Evolutionary conservation across 2,888 invertebrate species (phyloP), one percentile per base, ranked within the genome.

Genomic region (Aspidapion aeneum): DNA sequence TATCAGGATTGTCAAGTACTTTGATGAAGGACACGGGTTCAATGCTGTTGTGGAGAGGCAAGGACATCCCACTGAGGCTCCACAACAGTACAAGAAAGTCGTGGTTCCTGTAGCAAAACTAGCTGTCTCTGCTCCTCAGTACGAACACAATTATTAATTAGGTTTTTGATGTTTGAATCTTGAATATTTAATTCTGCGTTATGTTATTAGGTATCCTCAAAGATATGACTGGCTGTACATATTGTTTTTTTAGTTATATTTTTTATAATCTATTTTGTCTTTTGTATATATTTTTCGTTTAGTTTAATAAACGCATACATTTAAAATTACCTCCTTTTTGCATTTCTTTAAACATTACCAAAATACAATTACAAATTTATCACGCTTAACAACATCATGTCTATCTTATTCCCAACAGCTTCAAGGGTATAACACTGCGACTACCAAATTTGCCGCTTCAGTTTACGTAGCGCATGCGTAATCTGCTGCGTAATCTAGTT

Each of bases 21-120:
- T 86, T 0, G 90, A 90, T 7, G 90, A 90, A 76, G 84, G 87
- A 61, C 83, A 84, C 71, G 91, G 91, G 50, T 91, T 91, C 81
- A 88, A 88, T 81, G 90, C 81, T n/a, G 77, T 77, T 35, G 77
- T 81, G 16, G 62, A 66, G 63, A 56, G 63, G 61, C 58, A 54
- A 22, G 87, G 87, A 58, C 87, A 88, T n/a, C 66, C 66, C 12
- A 58, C 66, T 49, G 55, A 57, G 58, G 62, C 63, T 20, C 66
- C 66, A 60, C 63, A 57, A 21, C 57, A 52, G 12, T 64, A 64
- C 63, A 66, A 66, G 58, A 66, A 64, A 58, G 60, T 65, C 21
- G 49, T 22, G 19, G 58, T 18, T 7, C 12, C 17, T 18, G 17
- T 17, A 18, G 1, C 49, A 56, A n/a, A 49, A 60, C 9, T n/a